A percentile compares a stretch with the other conserved stretches of the same genome.
phyloP scores from a whole-genome alignment of 2,797 vertebrate genomes.

The Cossypha heuglini region DNA sequence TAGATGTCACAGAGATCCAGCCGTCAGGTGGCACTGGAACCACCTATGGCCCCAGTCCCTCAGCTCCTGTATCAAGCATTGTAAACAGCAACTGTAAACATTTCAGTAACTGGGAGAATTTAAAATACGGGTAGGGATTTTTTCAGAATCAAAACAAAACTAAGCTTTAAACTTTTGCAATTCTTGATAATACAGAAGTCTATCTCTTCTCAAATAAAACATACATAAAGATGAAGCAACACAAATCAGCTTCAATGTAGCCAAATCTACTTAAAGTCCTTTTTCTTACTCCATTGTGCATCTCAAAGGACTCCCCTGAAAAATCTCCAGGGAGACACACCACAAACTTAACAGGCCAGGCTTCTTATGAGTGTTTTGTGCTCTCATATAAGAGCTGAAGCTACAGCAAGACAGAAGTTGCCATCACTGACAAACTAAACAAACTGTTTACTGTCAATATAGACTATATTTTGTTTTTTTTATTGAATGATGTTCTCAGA shows the following conservation, averaged over 20 bases:
- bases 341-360: not conserved
- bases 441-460: not conserved
- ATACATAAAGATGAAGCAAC: not conserved
- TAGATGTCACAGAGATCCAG: not conserved
- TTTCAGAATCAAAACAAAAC: not conserved
- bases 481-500: not conserved
- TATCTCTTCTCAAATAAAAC: not conserved
- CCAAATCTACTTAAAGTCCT: not conserved
- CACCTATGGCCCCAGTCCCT: not conserved
- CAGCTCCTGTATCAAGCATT: not conserved
- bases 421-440: not conserved
- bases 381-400: not conserved
- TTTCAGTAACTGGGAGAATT: not conserved
- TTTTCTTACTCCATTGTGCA: not conserved
- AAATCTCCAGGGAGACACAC: not conserved
- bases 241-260: not conserved
- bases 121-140: accelerated
- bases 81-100: not conserved
- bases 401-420: not conserved
- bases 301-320: not conserved
- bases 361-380: not conserved
- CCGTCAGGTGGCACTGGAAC: not conserved
- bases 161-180: not conserved
- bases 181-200: not conserved
- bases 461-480: not conserved